Conservation (phyloP, 2,797 vertebrate species). For the Poecilia velifera region DNA sequence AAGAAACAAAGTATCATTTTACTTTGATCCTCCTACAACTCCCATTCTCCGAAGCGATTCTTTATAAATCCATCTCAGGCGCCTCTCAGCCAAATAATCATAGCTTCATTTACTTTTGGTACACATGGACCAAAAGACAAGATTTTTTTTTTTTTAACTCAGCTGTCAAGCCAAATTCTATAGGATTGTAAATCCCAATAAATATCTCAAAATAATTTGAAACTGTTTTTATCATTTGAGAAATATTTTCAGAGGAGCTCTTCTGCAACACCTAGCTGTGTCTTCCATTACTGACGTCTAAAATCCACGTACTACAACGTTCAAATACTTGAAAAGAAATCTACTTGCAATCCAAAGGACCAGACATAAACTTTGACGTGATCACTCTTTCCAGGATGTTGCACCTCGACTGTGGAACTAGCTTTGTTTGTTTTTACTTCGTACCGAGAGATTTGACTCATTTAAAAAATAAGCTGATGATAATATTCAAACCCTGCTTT, state of each 20-base stretch:
- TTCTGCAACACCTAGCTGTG: neutral
- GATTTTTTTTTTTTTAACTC: neutral
- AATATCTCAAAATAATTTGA: neutral
- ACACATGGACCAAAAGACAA: neutral
- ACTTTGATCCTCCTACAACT: neutral
- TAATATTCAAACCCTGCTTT: neutral
- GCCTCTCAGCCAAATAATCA: neutral
- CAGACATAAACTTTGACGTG: neutral
- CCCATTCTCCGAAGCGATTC: neutral
- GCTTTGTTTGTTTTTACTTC: neutral
- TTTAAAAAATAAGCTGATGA: neutral
- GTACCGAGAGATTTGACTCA: neutral
- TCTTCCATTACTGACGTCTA: neutral
- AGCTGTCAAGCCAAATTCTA: neutral
- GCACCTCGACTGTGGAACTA: neutral
- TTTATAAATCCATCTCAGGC: neutral
- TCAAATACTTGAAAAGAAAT: neutral
- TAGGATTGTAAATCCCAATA: neutral
- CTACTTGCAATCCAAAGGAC: neutral
- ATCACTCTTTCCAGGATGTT: neutral
- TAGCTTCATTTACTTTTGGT: neutral
- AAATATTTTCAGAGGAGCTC: neutral
- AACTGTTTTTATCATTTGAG: neutral
- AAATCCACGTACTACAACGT: neutral
- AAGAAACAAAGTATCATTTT: neutral